Conservation (phyloP, 2,113 vertebrate genomes). For the Anarrhichthys ocellatus region DNA sequence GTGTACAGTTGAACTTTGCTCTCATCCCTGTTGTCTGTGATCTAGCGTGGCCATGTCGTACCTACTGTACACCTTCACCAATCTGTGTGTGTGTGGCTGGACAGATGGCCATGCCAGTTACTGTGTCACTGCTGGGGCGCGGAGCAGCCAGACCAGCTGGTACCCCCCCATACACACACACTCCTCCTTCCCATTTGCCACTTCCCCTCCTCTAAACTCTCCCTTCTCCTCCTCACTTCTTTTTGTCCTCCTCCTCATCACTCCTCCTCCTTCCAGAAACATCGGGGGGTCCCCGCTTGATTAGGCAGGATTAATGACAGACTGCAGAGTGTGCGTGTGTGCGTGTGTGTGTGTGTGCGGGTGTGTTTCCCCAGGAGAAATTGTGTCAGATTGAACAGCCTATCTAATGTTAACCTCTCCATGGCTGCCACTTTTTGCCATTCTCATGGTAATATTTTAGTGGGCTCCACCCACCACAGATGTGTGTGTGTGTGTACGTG, state of each 20-base stretch:
- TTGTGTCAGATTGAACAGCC: conserved; percentile 74
- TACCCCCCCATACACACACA: conserved; percentile 44
- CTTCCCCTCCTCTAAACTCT: conserved; percentile 48
- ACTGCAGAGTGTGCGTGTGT: conserved; percentile 43
- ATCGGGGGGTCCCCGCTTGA: conserved; percentile 81
- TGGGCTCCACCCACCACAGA: conserved; percentile 69
- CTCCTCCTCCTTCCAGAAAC: conserved; percentile 67
- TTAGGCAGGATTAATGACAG: conserved; percentile 84
- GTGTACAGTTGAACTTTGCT: conserved; percentile 27
- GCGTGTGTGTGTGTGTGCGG: conserved; percentile 44
- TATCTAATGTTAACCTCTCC: conserved; percentile 82
- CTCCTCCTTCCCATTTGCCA: conserved; percentile 35
- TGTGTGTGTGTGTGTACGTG: conserved; percentile 40
- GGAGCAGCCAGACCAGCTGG: conserved; percentile 74
- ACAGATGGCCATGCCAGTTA: conserved; percentile 80
- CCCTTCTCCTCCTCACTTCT: conserved; percentile 40
- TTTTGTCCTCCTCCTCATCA: conserved; percentile 43
- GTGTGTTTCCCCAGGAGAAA: conserved; percentile 67
- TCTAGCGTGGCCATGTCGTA: conserved; percentile 45
- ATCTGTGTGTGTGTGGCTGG: conserved; percentile 44
- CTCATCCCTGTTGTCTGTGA: conserved; percentile 33
- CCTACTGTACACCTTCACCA: conserved; percentile 58
- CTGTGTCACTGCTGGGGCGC: conserved; percentile 75
- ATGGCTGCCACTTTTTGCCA: conserved; percentile 71
- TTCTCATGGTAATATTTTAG: conserved; percentile 80